A percentile compares a stretch with the other conserved stretches of the same genome.
phyloP scores from a whole-genome alignment of 2,888 invertebrate genomes.

The Perizoma affinitatum region DNA sequence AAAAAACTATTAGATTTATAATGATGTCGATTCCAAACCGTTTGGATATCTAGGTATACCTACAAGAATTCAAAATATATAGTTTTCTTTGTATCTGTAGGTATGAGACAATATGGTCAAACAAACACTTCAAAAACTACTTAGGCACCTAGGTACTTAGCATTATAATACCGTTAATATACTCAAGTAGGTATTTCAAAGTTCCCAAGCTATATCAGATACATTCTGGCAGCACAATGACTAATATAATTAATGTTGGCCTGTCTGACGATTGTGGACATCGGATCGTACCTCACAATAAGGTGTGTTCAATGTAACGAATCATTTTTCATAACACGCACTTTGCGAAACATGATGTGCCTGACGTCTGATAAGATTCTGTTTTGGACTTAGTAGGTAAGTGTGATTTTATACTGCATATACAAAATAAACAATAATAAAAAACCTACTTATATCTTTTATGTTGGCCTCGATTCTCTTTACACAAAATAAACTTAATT shows the following conservation, averaged over 20 bases:
- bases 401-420: background rate
- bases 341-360: slow-evolving; percentile 60
- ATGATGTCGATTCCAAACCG: no score
- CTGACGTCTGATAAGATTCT: slow-evolving; percentile 71
- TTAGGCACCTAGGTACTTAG: no score
- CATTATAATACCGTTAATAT: no score
- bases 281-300: slow-evolving; percentile 67
- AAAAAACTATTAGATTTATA: no score
- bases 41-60: no score
- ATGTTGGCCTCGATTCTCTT: background rate
- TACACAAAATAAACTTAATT: no score
- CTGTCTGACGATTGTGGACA: slow-evolving; percentile 69
- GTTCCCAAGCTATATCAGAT: slow-evolving; percentile 56
- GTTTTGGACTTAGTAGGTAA: slow-evolving; percentile 45
- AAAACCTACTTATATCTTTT: no score
- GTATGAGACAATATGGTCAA: no score
- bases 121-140: no score
- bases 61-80: no score
- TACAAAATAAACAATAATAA: background rate
- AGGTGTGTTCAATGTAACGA: slow-evolving; percentile 70
- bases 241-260: slow-evolving; percentile 78
- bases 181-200: slow-evolving; percentile 10
- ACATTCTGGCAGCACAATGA: slow-evolving; percentile 58
- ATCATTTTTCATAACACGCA: slow-evolving; percentile 67
- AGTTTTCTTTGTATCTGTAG: no score